Percentiles rank a stretch among this genome's conserved stretches.
Conservation (phyloP, 64 coral and sea anemone genomes). For the Hydrozoanthus tunicans region DNA sequence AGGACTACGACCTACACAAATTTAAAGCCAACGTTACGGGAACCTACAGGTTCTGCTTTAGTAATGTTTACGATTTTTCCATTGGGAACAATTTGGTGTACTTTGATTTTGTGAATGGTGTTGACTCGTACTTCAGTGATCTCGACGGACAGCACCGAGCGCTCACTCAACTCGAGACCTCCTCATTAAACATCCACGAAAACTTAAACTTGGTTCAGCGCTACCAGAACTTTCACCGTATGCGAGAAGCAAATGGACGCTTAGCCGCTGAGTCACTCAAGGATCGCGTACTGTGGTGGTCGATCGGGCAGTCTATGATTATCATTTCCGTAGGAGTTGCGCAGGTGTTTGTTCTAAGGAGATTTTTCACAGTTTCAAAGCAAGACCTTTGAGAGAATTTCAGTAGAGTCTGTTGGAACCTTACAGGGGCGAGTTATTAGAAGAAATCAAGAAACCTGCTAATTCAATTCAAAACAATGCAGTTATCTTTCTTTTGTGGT, state of each 20-base stretch:
- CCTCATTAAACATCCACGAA: constrained; percentile 76
- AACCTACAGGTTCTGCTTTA: constrained; percentile 94
- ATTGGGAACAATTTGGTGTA: constrained; percentile 96
- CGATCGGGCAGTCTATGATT: constrained; percentile 83
- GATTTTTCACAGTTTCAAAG: constrained; percentile 93
- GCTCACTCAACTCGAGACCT: constrained; percentile 88
- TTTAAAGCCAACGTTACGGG: constrained; percentile 74
- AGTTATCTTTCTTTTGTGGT: background rate
- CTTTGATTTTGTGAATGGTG: constrained; percentile 92
- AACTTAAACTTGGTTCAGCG: constrained; percentile 83
- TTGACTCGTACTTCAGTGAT: constrained; percentile 47
- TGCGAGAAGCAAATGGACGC: constrained; percentile 88
- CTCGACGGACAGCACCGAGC: constrained; percentile 58
- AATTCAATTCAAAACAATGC: background rate
- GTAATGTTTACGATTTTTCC: constrained; percentile 92
- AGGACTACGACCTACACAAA: constrained; percentile 94
- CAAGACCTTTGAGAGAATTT: constrained; percentile 61
- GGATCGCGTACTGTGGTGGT: constrained; percentile 94
- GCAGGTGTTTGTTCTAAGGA: constrained; percentile 82
- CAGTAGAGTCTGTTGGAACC: background rate
- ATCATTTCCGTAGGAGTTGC: constrained; percentile 55
- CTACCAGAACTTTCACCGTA: constrained; percentile 95
- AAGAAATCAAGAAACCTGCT: background rate
- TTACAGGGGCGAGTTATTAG: background rate
- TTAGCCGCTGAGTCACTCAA: constrained; percentile 81